Conservation (phyloP, 2,888 invertebrate genomes). For the Ceriagrion tenellum region DNA sequence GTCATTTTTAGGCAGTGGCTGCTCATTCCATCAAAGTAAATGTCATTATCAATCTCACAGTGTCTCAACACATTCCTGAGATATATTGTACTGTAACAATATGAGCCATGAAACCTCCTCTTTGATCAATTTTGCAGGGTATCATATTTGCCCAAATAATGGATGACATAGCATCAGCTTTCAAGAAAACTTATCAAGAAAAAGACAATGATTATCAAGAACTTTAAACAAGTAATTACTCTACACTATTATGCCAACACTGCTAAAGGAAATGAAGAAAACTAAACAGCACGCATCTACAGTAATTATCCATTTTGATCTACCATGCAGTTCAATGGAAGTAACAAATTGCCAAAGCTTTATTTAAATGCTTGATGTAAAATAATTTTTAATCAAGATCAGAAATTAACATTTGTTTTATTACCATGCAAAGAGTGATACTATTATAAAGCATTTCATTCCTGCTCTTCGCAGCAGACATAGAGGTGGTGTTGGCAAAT, state of each 20-base stretch:
- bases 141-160: constrained; percentile 25
- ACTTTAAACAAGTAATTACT: background rate
- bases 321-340: constrained; percentile 7
- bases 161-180: background rate
- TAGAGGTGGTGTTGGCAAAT: constrained; percentile 12
- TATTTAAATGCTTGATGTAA: constrained; percentile 6
- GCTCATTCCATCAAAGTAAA: constrained; percentile 1
- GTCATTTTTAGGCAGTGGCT: constrained; percentile 63
- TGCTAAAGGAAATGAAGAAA: constrained; percentile 3
- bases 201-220: background rate
- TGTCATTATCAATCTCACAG: background rate
- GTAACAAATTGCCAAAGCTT: background rate
- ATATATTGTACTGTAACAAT: background rate
- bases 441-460: background rate
- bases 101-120: constrained; percentile 48
- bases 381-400: background rate
- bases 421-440: constrained; percentile 13
- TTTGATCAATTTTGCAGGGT: background rate
- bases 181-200: background rate
- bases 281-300: background rate
- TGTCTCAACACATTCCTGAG: background rate
- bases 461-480: constrained; percentile 36
- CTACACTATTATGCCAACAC: constrained; percentile 32
- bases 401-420: constrained; percentile 12
- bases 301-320: background rate